Conservation (phyloP, 2,888 invertebrate genomes). For the Calliphora vomitoria region DNA sequence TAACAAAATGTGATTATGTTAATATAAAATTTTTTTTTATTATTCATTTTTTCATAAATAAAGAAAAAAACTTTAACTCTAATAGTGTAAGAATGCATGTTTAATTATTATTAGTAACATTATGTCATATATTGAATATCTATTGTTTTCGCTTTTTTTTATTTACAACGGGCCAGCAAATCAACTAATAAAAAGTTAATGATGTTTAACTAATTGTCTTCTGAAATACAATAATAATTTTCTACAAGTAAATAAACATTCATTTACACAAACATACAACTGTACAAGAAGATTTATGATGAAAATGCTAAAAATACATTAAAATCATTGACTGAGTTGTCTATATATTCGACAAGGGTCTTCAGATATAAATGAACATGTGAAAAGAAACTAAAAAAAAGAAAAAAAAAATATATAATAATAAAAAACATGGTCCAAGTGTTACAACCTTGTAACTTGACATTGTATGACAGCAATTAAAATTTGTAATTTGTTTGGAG, state of each 20-base stretch:
- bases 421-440: constrained; percentile 51
- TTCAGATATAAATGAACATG: constrained; percentile 33
- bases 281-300: constrained; percentile 7
- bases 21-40: background rate
- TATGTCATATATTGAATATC: constrained; percentile 53
- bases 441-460: constrained; percentile 66
- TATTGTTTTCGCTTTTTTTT: constrained; percentile 33
- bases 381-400: constrained; percentile 20
- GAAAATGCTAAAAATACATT: constrained; percentile 41
- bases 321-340: constrained; percentile 22
- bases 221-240: constrained; percentile 24
- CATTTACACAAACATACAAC: constrained; percentile 4
- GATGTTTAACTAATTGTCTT: constrained; percentile 70
- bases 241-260: background rate
- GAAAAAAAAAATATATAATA: background rate
- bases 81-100: constrained; percentile 28
- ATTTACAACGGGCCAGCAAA: constrained; percentile 23
- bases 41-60: constrained; percentile 1
- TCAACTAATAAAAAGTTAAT: constrained; percentile 56
- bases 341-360: constrained; percentile 24
- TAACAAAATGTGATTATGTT: constrained; percentile 38
- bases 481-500: background rate
- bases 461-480: constrained; percentile 63
- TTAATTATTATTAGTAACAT: constrained; percentile 46
- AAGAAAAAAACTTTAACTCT: constrained; percentile 1